A percentile compares a stretch with the other conserved stretches of the same genome.
These are phyloP conservation scores for Coenonympha glycerion DNA, from an alignment of 2,888 invertebrate species.

Conservation along the genomic window DNA sequence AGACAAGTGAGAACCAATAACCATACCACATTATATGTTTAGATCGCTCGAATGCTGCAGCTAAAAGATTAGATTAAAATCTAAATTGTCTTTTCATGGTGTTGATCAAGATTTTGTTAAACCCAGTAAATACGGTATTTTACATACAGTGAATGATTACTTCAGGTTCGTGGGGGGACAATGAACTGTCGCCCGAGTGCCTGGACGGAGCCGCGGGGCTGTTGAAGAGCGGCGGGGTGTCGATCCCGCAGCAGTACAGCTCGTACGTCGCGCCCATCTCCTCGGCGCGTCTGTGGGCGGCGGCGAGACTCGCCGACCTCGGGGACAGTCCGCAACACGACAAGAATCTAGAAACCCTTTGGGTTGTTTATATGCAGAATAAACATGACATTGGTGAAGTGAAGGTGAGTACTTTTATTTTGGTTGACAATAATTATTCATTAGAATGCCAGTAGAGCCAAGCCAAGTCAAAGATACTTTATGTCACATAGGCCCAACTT, in stretches of 20 bases:
- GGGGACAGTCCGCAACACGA: slow-evolving; percentile 42
- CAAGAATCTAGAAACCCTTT: slow-evolving; percentile 84
- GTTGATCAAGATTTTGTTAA: too few species aligned
- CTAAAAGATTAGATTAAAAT: too few species aligned
- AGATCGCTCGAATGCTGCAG: too few species aligned
- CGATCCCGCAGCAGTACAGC: slow-evolving; percentile 90
- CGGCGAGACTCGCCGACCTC: slow-evolving; percentile 71
- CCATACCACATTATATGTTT: too few species aligned
- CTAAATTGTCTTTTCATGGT: too few species aligned
- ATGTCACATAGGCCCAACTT: too few species aligned
- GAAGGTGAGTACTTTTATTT: slow-evolving; percentile 39
- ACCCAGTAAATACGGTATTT: too few species aligned
- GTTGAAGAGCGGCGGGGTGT: slow-evolving; percentile 89
- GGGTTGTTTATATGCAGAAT: slow-evolving; percentile 94
- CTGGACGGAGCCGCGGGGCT: slow-evolving; percentile 94
- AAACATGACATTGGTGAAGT: slow-evolving; percentile 85
- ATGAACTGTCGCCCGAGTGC: slow-evolving; percentile 98
- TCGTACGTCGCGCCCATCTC: slow-evolving; percentile 96
- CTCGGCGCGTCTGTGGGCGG: slow-evolving; percentile 89
- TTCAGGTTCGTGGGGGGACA: slow-evolving; percentile 95
- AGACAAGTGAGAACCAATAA: too few species aligned
- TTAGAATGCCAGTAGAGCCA: too few species aligned
- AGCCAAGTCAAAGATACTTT: too few species aligned
- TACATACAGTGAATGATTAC: background rate
- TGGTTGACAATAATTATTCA: too few species aligned